These are phyloP conservation scores for Mugil cephalus DNA, from an alignment of 2,113 vertebrate genomes.

Conservation along the genomic window DNA sequence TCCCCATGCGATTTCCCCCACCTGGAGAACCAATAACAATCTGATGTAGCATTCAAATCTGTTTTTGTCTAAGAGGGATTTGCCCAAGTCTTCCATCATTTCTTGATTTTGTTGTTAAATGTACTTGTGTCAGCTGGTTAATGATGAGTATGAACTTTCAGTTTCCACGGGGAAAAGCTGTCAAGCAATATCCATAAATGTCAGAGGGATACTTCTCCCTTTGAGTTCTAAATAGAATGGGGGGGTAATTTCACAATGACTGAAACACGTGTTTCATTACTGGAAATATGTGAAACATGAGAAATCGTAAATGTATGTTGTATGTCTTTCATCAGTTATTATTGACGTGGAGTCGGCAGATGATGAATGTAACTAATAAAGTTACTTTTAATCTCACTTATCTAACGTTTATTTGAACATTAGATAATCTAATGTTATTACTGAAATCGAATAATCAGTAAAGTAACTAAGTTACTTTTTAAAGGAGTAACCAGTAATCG, in stretches of 20 bases:
- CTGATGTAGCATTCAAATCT: no score
- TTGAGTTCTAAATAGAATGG: not conserved
- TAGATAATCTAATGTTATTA: no score
- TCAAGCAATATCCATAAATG: not conserved
- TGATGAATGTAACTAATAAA: no score
- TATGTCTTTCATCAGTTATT: no score
- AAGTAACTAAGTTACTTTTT: no score
- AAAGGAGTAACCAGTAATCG: no score
- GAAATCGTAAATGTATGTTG: not conserved
- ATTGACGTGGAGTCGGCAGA: no score
- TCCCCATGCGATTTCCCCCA: not conserved
- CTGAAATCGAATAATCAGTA: no score
- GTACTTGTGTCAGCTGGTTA: not conserved
- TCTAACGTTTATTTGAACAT: no score
- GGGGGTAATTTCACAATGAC: not conserved
- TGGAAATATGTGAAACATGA: no score
- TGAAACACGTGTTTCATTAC: not conserved
- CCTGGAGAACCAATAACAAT: no score
- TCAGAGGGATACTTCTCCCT: not conserved
- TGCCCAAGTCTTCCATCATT: not conserved
- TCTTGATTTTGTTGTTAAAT: not conserved
- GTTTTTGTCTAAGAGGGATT: not conserved
- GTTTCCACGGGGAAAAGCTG: not conserved
- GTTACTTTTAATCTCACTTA: no score
- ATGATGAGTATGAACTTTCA: rapidly evolving